These are phyloP conservation scores for Galerucella calmariensis DNA, from an alignment of 2,888 invertebrate species.

Conservation along the genomic window DNA sequence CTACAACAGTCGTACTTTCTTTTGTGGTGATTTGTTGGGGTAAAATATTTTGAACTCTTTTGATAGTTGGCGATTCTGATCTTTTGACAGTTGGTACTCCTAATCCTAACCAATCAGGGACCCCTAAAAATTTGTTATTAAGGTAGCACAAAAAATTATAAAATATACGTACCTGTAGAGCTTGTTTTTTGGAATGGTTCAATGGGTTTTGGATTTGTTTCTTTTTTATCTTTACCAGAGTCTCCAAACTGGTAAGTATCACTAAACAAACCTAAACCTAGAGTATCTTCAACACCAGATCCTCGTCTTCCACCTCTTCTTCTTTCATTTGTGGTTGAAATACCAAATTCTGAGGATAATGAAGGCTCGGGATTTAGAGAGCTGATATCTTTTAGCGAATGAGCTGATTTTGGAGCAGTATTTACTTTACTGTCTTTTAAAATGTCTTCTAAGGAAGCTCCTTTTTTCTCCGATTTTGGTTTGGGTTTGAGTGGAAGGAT, in stretches of 20 bases:
- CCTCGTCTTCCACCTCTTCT: conserved; percentile 53
- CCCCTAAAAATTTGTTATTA: conserved; percentile 39
- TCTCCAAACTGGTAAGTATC: conserved; percentile 42
- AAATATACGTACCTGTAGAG: conserved; percentile 13
- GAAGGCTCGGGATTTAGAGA: conserved; percentile 9
- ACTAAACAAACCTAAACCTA: conserved; percentile 68
- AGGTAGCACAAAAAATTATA: too few relatives aligned
- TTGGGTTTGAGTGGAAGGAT: conserved; percentile 54
- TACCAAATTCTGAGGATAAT: conserved; percentile 17
- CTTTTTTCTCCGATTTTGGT: conserved; percentile 50
- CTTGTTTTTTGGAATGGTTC: conserved; percentile 35
- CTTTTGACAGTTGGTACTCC: conserved; percentile 36
- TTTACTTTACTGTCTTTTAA: conserved; percentile 55
- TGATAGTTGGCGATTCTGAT: conserved; percentile 43
- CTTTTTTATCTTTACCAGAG: conserved; percentile 39
- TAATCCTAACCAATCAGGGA: conserved; percentile 60
- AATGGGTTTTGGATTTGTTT: conserved; percentile 18
- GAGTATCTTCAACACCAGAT: conserved; percentile 67
- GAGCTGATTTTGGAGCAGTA: conserved; percentile 25
- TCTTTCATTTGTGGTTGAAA: conserved; percentile 44
- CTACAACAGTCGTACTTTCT: neutral
- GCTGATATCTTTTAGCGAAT: conserved; percentile 30
- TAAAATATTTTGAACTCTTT: conserved; percentile 41
- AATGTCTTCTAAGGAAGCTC: conserved; percentile 58
- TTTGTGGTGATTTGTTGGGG: neutral